These are phyloP conservation scores for Cervus canadensis DNA, from an alignment of 2,113 vertebrate genomes.

Conservation along the genomic window DNA sequence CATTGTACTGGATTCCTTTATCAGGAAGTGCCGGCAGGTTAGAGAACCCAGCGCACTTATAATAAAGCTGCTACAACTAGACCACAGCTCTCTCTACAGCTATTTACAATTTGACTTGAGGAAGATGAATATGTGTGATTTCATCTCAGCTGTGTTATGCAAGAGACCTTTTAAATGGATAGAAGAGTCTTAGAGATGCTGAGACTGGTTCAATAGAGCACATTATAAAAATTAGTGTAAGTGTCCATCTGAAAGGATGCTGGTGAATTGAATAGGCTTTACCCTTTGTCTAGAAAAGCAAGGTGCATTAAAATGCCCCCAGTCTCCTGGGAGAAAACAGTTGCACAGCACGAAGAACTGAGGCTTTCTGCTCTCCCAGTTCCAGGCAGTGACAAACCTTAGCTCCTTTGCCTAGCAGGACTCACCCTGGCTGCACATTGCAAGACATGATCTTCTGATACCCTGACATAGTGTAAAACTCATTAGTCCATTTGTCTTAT, in stretches of 20 bases:
- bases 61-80: background rate
- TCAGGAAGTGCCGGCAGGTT: background rate
- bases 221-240: background rate
- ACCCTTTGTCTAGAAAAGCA: background rate
- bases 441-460: background rate
- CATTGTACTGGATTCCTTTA: background rate
- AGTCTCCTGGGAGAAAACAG: background rate
- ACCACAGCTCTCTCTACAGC: background rate
- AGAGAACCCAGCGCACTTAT: background rate
- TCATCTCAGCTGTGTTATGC: background rate
- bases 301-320: background rate
- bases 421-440: background rate
- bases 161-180: background rate
- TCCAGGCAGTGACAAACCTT: background rate
- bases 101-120: background rate
- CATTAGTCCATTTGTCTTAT: constrained; percentile 24
- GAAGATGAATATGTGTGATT: constrained; percentile 9
- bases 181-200: background rate
- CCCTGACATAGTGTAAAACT: background rate
- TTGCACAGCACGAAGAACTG: background rate
- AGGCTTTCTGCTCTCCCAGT: background rate
- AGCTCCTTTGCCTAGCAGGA: background rate
- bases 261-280: background rate
- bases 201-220: background rate
- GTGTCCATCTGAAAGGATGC: background rate